Evolutionary conservation across 2,888 invertebrate species (phyloP).

Genomic region (Drosophila meridiana): DNA sequence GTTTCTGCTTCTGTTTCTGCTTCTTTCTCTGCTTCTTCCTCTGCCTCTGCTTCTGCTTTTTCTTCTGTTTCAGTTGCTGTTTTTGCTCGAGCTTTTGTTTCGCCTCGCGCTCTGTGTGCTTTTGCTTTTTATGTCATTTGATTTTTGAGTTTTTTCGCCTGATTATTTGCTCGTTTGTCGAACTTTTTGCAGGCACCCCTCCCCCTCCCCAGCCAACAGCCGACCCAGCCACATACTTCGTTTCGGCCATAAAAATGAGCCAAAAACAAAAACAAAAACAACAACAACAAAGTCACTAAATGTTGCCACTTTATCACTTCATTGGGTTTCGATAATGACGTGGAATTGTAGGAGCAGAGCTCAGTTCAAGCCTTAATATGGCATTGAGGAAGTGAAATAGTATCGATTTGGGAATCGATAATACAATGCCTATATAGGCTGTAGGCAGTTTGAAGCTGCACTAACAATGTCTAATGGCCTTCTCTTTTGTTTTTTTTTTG

Average conservation of each 20-base stretch:
- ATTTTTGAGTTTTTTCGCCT: conserved; percentile 57
- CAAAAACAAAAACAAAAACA: conserved; percentile 13
- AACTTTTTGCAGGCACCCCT: conserved; percentile 20
- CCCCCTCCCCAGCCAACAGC: neutral
- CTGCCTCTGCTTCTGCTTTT: neutral
- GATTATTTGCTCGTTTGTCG: conserved; percentile 45
- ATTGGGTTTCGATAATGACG: conserved; percentile 38
- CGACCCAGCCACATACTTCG: neutral
- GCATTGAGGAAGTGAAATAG: neutral
- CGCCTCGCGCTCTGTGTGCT: neutral
- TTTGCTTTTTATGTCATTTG: conserved; percentile 62
- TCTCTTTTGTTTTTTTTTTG: neutral
- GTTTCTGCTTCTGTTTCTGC: conserved; percentile 5
- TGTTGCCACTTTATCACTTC: conserved; percentile 73
- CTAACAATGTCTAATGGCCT: neutral
- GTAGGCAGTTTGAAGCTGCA: neutral
- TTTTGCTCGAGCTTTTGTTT: conserved; percentile 1
- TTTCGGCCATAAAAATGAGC: conserved; percentile 24
- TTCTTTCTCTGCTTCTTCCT: neutral
- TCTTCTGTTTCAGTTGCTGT: neutral
- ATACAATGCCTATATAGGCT: neutral
- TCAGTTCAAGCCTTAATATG: conserved; percentile 1
- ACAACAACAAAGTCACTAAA: conserved; percentile 47
- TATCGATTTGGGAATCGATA: conserved; percentile 2
- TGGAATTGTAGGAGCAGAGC: conserved; percentile 1